phyloP scores from a whole-genome alignment of 30 jellyfish, hydroid and myxozoan species.

The Hydractinia symbiolongicarpus region DNA sequence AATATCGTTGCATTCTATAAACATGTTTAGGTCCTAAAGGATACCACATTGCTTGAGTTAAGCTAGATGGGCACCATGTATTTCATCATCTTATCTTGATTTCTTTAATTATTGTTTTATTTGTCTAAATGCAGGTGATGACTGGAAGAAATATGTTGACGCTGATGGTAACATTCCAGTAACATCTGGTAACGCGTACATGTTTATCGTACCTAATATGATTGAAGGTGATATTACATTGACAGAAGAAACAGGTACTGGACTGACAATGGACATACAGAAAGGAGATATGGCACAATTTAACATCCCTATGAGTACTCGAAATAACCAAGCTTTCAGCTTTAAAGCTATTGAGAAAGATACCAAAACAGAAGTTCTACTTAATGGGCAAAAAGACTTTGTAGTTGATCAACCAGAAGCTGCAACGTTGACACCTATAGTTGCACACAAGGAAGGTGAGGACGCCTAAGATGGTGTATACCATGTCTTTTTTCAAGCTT shows the following conservation, averaged over 20 bases:
- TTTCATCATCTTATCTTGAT: neutral
- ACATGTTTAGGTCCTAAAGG: too few relatives aligned
- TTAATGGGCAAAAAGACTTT: conserved; percentile 61
- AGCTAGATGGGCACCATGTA: neutral
- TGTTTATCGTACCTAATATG: conserved; percentile 75
- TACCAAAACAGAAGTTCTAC: conserved; percentile 41
- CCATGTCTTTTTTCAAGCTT: neutral
- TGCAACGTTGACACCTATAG: conserved; percentile 60
- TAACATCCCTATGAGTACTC: conserved; percentile 54
- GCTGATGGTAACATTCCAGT: conserved; percentile 57
- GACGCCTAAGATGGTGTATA: neutral
- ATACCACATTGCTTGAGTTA: too few relatives aligned
- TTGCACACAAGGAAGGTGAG: conserved; percentile 82
- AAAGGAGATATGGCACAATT: conserved; percentile 76
- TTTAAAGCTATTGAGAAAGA: conserved; percentile 55
- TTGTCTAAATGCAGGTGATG: neutral
- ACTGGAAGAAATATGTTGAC: conserved; percentile 36
- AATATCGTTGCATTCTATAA: too few relatives aligned
- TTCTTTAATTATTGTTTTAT: neutral
- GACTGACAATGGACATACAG: conserved; percentile 58
- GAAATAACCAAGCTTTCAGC: conserved; percentile 35
- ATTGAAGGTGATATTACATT: conserved; percentile 75
- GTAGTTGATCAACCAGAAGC: conserved; percentile 46
- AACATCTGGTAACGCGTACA: conserved; percentile 50
- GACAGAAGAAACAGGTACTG: conserved; percentile 49